Evolutionary conservation across 2,797 vertebrate genomes (phyloP).

Genomic region (Parambassis ranga): DNA sequence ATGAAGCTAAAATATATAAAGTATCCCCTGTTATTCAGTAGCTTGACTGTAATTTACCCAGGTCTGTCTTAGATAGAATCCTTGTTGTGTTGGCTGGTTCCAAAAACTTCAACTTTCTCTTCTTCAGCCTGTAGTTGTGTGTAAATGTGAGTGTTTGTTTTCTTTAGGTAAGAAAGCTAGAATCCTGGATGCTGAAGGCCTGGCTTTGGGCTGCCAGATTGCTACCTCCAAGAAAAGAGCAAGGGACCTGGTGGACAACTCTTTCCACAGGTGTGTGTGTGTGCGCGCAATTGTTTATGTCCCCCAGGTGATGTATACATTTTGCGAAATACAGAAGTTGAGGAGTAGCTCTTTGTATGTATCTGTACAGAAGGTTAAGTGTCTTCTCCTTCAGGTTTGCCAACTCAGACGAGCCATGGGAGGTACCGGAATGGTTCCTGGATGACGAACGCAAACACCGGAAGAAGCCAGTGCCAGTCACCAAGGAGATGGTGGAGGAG

Average conservation of each 20-base stretch:
- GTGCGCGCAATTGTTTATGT: too few species aligned
- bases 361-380: background rate
- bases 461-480: constrained; percentile 83
- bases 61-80: too few species aligned
- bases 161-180: constrained; percentile 81
- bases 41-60: too few species aligned
- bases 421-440: constrained; percentile 91
- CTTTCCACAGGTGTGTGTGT: constrained; percentile 88
- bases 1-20: too few species aligned
- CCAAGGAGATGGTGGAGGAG: constrained; percentile 88
- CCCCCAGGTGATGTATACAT: too few species aligned
- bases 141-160: background rate
- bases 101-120: too few species aligned
- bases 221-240: constrained; percentile 88
- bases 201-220: constrained; percentile 89
- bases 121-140: background rate
- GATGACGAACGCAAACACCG: constrained; percentile 90
- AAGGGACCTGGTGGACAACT: constrained; percentile 88
- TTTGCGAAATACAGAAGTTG: too few species aligned
- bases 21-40: too few species aligned
- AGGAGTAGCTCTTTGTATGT: too few species aligned
- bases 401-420: constrained; percentile 84
- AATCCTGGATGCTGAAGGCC: constrained; percentile 89
- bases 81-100: too few species aligned
- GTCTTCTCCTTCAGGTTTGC: constrained; percentile 79